A percentile compares a stretch with the other conserved stretches of the same genome.
These are phyloP conservation scores for Cottoperca gobio DNA, from an alignment of 2,797 vertebrate species.

Conservation along the genomic window DNA sequence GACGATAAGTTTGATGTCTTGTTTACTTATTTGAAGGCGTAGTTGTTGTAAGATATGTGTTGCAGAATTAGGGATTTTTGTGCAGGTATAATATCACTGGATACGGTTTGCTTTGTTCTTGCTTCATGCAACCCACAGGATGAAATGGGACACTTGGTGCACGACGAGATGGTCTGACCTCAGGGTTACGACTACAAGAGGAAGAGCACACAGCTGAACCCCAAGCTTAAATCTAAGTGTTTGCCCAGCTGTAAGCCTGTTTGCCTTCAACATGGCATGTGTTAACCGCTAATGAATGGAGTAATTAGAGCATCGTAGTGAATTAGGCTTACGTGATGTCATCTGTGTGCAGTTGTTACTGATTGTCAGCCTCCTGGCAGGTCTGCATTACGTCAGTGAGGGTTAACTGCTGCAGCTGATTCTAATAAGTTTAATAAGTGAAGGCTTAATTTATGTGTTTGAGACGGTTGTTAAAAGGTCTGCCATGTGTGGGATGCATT, in stretches of 20 bases:
- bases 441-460: constrained; percentile 38
- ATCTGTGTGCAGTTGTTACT: constrained; percentile 67
- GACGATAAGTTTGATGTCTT: constrained; percentile 12
- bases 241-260: constrained; percentile 84
- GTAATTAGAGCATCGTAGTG: constrained; percentile 79
- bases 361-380: constrained; percentile 48
- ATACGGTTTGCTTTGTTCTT: constrained; percentile 23
- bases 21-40: not conserved
- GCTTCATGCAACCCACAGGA: constrained; percentile 4
- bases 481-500: constrained; percentile 67
- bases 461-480: constrained; percentile 54
- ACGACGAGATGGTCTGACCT: constrained; percentile 28
- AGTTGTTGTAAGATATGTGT: constrained; percentile 1
- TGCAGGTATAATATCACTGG: not conserved
- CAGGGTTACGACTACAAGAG: constrained; percentile 36
- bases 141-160: constrained; percentile 21
- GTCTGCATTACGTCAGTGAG: constrained; percentile 4
- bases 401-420: constrained; percentile 26
- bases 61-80: not conserved
- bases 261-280: constrained; percentile 68
- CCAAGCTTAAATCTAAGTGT: constrained; percentile 70
- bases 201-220: constrained; percentile 59
- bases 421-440: constrained; percentile 26
- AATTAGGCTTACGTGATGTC: constrained; percentile 79
- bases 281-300: constrained; percentile 82